phyloP scores from a whole-genome alignment of 2,113 vertebrate species.

The Pantherophis guttatus region DNA sequence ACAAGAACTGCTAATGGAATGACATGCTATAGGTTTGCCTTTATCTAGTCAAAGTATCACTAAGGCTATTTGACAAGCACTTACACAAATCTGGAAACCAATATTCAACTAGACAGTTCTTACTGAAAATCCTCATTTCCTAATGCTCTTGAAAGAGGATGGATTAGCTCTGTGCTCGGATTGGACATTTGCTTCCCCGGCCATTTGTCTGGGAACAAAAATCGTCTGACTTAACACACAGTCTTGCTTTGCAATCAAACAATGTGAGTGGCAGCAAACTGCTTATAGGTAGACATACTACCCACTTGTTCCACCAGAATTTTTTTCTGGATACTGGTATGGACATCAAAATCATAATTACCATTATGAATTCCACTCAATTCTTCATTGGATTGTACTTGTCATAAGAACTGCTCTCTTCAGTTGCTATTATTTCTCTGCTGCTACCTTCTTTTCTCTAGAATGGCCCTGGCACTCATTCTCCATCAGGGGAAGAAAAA shows the following conservation, averaged over 20 bases:
- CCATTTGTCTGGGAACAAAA: background rate
- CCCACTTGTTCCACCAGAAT: background rate
- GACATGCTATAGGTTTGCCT: background rate
- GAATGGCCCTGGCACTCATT: background rate
- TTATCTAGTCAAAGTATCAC: background rate
- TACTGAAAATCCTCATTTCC: background rate
- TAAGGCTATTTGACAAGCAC: background rate
- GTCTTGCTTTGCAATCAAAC: background rate
- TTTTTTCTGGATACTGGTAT: background rate
- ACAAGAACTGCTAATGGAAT: accelerated
- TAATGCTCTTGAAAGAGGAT: background rate
- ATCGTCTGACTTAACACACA: background rate
- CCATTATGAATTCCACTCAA: too few relatives aligned
- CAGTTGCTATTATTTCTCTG: background rate
- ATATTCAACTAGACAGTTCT: background rate
- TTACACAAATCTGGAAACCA: accelerated
- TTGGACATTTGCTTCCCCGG: background rate
- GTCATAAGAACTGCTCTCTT: background rate
- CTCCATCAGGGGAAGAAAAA: background rate
- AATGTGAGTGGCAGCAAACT: background rate
- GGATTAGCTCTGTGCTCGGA: background rate
- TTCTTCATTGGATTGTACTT: background rate
- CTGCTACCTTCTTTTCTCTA: background rate
- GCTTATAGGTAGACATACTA: background rate
- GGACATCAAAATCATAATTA: background rate